Percentiles rank a stretch among this genome's conserved stretches.
phyloP scores from a whole-genome alignment of 2,797 vertebrate genomes.

The Gallinago stenura region DNA sequence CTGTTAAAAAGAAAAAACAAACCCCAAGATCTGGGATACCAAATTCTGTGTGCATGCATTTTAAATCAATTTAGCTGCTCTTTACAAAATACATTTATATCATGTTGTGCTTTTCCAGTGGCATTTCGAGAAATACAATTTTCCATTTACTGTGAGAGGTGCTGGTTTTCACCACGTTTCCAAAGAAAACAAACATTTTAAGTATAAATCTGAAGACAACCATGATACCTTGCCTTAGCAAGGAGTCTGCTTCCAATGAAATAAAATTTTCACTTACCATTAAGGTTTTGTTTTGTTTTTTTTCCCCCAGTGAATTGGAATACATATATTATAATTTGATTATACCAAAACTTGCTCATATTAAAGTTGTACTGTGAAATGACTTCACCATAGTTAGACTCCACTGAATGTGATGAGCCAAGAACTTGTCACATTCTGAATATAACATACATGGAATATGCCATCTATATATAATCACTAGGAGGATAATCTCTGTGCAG shows the following conservation, averaged over 20 bases:
- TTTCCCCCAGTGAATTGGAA: not conserved
- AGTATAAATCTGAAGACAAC: constrained; percentile 48
- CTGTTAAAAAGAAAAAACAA: constrained; percentile 28
- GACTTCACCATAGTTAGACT: constrained; percentile 71
- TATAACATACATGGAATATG: constrained; percentile 75
- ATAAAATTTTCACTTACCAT: constrained; percentile 56
- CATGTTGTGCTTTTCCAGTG: constrained; percentile 60
- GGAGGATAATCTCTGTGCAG: constrained; percentile 70
- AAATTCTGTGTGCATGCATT: constrained; percentile 25
- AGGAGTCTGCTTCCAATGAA: constrained; percentile 52
- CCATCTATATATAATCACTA: constrained; percentile 74
- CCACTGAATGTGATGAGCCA: constrained; percentile 68
- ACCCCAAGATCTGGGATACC: not conserved
- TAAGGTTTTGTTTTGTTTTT: constrained; percentile 48
- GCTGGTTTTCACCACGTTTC: constrained; percentile 50
- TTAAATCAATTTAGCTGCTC: constrained; percentile 53
- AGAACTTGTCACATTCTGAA: constrained; percentile 74
- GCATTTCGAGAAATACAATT: constrained; percentile 62
- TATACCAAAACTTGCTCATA: constrained; percentile 71
- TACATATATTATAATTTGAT: constrained; percentile 70
- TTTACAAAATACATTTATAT: constrained; percentile 45
- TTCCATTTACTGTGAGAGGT: constrained; percentile 62
- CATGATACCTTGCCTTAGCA: constrained; percentile 57
- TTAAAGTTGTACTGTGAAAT: constrained; percentile 75
- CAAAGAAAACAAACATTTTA: constrained; percentile 66